A percentile compares a stretch with the other conserved stretches of the same genome.
phyloP scores from a whole-genome alignment of 2,797 vertebrate species.

The Prionace glauca region DNA sequence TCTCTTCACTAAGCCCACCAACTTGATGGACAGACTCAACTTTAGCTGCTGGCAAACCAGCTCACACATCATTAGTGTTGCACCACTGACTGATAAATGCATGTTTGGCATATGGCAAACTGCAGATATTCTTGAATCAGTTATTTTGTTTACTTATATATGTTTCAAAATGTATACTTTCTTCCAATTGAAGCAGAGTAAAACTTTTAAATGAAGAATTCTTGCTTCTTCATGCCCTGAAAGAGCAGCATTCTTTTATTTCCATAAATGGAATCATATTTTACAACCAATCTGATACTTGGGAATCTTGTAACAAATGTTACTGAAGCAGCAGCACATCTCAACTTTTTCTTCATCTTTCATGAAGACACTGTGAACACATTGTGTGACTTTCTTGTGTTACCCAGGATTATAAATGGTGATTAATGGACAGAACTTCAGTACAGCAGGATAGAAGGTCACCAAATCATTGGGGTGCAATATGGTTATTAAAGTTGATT shows the following conservation, averaged over 20 bases:
- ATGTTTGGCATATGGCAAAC: neutral
- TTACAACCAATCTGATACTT: neutral
- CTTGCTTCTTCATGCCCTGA: neutral
- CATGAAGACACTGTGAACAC: neutral
- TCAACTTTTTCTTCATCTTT: neutral
- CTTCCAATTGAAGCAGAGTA: neutral
- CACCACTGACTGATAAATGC: too few species aligned
- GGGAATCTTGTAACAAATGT: neutral
- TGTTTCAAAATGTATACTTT: neutral
- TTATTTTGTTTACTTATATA: neutral
- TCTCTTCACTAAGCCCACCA: neutral
- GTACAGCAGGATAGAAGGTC: neutral
- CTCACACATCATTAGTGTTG: neutral
- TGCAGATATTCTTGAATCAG: neutral
- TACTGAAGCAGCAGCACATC: neutral
- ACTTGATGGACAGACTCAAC: constrained; percentile 24
- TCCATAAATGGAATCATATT: too few species aligned
- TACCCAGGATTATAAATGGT: neutral
- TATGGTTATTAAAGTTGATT: too few species aligned
- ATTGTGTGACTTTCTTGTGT: neutral
- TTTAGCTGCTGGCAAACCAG: neutral
- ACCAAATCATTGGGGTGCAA: neutral
- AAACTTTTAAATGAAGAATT: neutral
- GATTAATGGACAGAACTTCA: neutral
- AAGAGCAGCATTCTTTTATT: neutral